Evolutionary conservation across 2,888 invertebrate species (phyloP), one percentile per base, ranked within the genome.

Genomic region (Apantesis nais): DNA sequence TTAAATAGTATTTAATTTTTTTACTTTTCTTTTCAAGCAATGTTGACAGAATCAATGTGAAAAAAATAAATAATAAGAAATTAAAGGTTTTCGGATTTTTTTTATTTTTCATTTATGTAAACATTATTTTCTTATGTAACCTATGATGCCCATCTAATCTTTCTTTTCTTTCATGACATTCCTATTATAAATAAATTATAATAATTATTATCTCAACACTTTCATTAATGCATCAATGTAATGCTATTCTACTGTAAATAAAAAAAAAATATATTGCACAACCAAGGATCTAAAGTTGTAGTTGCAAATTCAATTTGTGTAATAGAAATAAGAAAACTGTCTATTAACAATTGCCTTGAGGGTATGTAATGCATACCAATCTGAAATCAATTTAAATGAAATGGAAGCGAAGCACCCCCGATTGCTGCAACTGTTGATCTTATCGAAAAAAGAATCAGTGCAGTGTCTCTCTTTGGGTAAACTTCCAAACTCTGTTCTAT

Each of bases 211-310:
- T 79, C 78, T 65, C 9, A 62, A 73, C 78, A 86, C 86, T 89
- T 88, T 88, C 87, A 78, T 58, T 66, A 58, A 11, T 66, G 34
- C 37, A 66, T 55, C 25, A 37, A 66, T 66, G 55, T 39, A 37
- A 55, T 66, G 55, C 34, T 55, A 22, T 86, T 85, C 81, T 82
- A 80, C 72, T 76, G 71, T 74, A 67, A 76, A 74, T 87, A 85
- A 82, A 79, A 85, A 82, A 79, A 66, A 88, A 85, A 88, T 80
- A 65, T 83, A 83, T 90, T 90, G 81, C 85, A 84, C 84, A 89
- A 90, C 81, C 77, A 79, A 76, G 78, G 75, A 78, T 68, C 73
- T 68, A 63, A 58, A 73, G 70, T 70, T 58, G 78, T 77, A 78
- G 84, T 82, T 79, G 78, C 81, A 81, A 85, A 86, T 84, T 83